Evolutionary conservation across 1,140 invertebrate genomes (phyloP), one percentile per base, ranked within the genome.

Genomic region (Drosophila equinoxialis): DNA sequence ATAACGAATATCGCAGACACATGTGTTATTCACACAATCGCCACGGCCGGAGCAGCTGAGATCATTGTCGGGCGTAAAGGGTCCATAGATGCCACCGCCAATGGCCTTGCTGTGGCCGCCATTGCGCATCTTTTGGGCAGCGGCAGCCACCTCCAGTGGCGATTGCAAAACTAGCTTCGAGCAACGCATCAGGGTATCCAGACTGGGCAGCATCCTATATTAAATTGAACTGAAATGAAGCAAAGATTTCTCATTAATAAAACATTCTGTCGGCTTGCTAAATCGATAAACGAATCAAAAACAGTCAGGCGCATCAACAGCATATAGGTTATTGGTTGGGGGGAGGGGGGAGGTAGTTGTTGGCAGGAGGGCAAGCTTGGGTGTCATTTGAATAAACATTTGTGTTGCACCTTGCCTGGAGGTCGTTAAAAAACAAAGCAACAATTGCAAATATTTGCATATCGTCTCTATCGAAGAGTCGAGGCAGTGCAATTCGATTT

Each of bases 11-110:
- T 98, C 96, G 92, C 97, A 98, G 68, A 97, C 93, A 91, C 97
- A 98, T 39, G 96, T 97, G 48, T 97, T 97, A 92, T 98, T 97
- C 73, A 97, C 94, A 92, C 97, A 98, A 92, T 97, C 96, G 8
- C 97, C 97, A 70, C 96, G 95, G n/a, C 97, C 97, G 3, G 91
- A 92, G 61, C 91, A 92, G 66, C 90, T 90, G 64, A 91, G 79
- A 65, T 87, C 79, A 71, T 78, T 81, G 66, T 74, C 83, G 45
- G 80, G 84, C 17, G 80, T 80, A 0, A 87, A 87, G 59, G 83
- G 83, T 0, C 83, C 83, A 17, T 77, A 87, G 20, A 79, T 69
- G 45, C 82, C 73, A 14, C 48, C 68, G 55, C 59, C 60, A 2
- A 80, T 48, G 42, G 83, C 68, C 39, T 90, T 90, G 55, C 74